phyloP scores from a whole-genome alignment of 1,140 invertebrate species.

The Proctacanthus coquilletti region DNA sequence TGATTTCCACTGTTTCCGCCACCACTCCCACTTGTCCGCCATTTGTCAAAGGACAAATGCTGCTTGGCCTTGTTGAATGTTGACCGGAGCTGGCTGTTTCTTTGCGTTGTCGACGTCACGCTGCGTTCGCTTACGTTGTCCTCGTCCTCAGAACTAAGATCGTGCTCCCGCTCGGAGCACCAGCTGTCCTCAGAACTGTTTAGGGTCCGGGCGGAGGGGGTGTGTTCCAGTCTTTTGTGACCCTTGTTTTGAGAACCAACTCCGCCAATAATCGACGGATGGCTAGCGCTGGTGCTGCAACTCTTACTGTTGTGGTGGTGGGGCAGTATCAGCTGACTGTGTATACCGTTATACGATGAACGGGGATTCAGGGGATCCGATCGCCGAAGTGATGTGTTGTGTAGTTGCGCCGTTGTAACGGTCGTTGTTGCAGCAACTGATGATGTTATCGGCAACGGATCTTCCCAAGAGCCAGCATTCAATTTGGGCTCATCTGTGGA shows the following conservation, averaged over 20 bases:
- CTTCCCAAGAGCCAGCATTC: conserved; percentile 26
- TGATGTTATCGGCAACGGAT: conserved; percentile 13
- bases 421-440: conserved; percentile 8
- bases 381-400: conserved; percentile 5
- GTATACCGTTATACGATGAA: not conserved
- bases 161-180: conserved; percentile 14
- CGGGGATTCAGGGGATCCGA: not conserved
- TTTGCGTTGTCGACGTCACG: conserved; percentile 19
- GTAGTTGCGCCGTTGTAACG: conserved; percentile 19
- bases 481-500: conserved; percentile 20
- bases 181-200: conserved; percentile 11
- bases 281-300: conserved; percentile 8
- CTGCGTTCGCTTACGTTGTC: conserved; percentile 19
- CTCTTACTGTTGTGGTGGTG: conserved; percentile 11
- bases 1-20: conserved; percentile 3
- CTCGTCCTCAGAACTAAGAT: conserved; percentile 15
- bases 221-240: conserved; percentile 10
- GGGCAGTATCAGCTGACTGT: conserved; percentile 7
- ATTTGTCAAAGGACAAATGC: conserved; percentile 31
- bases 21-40: conserved; percentile 17
- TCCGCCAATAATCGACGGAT: conserved; percentile 1
- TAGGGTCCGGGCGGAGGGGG: conserved; percentile 6
- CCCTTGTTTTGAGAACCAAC: not conserved
- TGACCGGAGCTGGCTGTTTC: conserved; percentile 29
- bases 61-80: conserved; percentile 30